Percentiles rank a stretch among this genome's conserved stretches.
Conservation (phyloP, 1,140 invertebrate species). For the Dermatophagoides farinae region DNA sequence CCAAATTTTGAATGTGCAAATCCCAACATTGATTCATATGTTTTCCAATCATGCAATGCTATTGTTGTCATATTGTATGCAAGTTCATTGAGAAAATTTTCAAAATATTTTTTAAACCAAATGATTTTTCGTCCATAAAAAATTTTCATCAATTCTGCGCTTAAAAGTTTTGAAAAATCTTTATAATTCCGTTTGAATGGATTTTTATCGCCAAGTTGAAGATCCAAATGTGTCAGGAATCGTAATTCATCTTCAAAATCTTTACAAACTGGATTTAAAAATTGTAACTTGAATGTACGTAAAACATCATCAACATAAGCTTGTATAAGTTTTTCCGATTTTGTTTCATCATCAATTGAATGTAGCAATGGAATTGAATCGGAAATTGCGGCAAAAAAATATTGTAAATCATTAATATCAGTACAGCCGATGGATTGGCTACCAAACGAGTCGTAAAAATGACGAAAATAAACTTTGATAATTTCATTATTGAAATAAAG, state of each 20-base stretch:
- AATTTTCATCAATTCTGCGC: neutral
- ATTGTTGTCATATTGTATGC: constrained; percentile 97
- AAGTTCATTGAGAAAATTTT: constrained; percentile 77
- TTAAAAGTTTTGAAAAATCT: constrained; percentile 7
- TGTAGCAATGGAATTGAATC: constrained; percentile 8
- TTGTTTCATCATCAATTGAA: neutral
- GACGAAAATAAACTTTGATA: constrained; percentile 9
- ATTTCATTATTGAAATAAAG: constrained; percentile 12
- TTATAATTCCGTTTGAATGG: constrained; percentile 35
- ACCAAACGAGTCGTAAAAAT: constrained; percentile 4
- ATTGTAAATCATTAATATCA: constrained; percentile 11
- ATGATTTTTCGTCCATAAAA: constrained; percentile 1
- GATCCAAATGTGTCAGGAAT: constrained; percentile 67
- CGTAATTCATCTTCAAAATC: constrained; percentile 76
- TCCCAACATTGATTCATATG: constrained; percentile 84
- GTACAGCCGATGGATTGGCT: neutral
- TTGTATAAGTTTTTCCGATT: neutral
- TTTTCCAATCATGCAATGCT: constrained; percentile 89
- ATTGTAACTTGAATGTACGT: constrained; percentile 14
- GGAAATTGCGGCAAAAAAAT: constrained; percentile 13
- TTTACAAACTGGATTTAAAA: constrained; percentile 53
- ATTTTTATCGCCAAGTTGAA: constrained; percentile 48
- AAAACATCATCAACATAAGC: constrained; percentile 3
- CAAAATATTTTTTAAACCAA: constrained; percentile 39
- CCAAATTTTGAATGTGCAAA: constrained; percentile 68